Percentiles rank a stretch among this genome's conserved stretches.
Conservation (phyloP, 2,113 vertebrate species). For the Austrofundulus limnaeus region DNA sequence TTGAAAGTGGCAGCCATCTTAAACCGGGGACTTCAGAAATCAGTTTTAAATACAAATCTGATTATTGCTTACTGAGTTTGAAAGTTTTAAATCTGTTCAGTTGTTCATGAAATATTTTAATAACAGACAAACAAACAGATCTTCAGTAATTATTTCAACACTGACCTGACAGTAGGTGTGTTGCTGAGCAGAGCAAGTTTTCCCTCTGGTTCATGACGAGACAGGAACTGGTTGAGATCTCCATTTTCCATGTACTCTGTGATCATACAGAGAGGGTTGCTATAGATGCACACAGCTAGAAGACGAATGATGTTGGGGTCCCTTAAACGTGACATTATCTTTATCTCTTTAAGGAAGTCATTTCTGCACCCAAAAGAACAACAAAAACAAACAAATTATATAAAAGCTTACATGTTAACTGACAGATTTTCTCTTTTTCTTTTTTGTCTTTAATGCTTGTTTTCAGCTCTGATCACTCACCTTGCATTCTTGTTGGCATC, state of each 20-base stretch:
- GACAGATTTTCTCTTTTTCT: no score
- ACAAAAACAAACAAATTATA: conserved; percentile 1
- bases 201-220: conserved; percentile 85
- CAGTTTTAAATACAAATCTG: no score
- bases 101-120: no score
- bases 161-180: conserved; percentile 84
- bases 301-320: conserved; percentile 97
- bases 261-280: conserved; percentile 96
- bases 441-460: neutral
- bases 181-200: conserved; percentile 69
- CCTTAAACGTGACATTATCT: conserved; percentile 98
- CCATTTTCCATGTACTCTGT: conserved; percentile 99
- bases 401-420: neutral
- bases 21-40: no score
- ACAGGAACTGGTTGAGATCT: conserved; percentile 98
- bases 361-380: conserved; percentile 78
- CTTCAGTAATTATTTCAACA: no score
- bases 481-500: conserved; percentile 98
- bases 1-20: no score
- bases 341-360: conserved; percentile 99
- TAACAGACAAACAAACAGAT: no score
- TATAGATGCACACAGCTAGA: conserved; percentile 91
- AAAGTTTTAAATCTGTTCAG: no score
- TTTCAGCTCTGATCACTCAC: conserved; percentile 60
- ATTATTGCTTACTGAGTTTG: no score